Percentiles rank a stretch among this genome's conserved stretches.
phyloP scores from a whole-genome alignment of 2,113 vertebrate genomes.

The Lampris megalopsis region DNA sequence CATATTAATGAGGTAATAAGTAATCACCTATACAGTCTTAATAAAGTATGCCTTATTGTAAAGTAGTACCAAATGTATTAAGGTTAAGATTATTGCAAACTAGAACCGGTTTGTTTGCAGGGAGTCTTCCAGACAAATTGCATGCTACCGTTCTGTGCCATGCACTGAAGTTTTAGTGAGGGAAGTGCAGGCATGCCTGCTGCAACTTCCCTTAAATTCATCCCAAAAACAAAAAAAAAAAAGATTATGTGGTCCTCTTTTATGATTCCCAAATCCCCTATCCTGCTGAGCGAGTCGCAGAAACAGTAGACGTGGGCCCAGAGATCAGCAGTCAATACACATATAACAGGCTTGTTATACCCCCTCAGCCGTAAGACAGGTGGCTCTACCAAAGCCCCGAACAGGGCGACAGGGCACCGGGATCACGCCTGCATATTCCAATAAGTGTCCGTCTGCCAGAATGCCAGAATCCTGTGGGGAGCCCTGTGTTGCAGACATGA shows the following conservation, averaged over 20 bases:
- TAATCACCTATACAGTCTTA: too few species aligned
- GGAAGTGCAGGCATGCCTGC: too few species aligned
- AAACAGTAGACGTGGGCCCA: constrained; percentile 14
- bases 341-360: constrained; percentile 44
- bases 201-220: too few species aligned
- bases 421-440: constrained; percentile 61
- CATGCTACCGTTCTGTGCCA: too few species aligned
- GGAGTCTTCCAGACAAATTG: too few species aligned
- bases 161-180: too few species aligned
- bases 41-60: too few species aligned
- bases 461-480: constrained; percentile 35
- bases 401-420: constrained; percentile 30
- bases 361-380: constrained; percentile 34
- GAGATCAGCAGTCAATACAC: constrained; percentile 45
- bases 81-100: too few species aligned
- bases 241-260: constrained; percentile 5
- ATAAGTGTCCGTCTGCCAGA: constrained; percentile 1
- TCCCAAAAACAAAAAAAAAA: background rate
- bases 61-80: too few species aligned
- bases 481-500: background rate
- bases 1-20: too few species aligned
- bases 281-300: constrained; percentile 1
- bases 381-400: constrained; percentile 53
- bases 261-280: constrained; percentile 13
- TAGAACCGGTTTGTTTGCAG: too few species aligned